phyloP scores from a whole-genome alignment of 1,140 invertebrate genomes.

The Magallana ariakensis region DNA sequence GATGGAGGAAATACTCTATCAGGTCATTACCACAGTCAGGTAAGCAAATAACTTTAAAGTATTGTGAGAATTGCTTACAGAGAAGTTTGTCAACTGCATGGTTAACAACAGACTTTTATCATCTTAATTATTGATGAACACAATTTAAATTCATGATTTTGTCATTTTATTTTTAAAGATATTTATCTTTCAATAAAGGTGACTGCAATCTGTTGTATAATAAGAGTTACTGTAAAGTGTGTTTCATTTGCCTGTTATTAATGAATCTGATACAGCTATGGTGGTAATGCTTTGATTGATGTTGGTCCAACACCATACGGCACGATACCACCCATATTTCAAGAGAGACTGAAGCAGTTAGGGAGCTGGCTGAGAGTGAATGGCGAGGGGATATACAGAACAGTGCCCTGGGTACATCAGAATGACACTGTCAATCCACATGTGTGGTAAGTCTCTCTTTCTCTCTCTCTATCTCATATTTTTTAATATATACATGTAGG shows the following conservation, averaged over 20 bases:
- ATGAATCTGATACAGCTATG: constrained; percentile 82
- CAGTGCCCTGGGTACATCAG: constrained; percentile 86
- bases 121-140: too few relatives aligned
- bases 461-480: neutral
- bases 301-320: constrained; percentile 95
- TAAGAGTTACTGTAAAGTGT: too few relatives aligned
- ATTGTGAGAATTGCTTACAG: neutral
- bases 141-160: too few relatives aligned
- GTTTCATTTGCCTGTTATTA: neutral
- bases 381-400: constrained; percentile 93
- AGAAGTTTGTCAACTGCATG: too few relatives aligned
- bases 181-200: too few relatives aligned
- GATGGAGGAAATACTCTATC: constrained; percentile 86
- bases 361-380: constrained; percentile 89
- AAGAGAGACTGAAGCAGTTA: constrained; percentile 87
- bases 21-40: constrained; percentile 87
- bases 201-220: too few relatives aligned
- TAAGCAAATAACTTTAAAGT: constrained; percentile 40
- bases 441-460: constrained; percentile 79
- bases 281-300: constrained; percentile 93
- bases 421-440: constrained; percentile 87
- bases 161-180: too few relatives aligned
- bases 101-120: too few relatives aligned
- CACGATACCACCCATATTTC: constrained; percentile 91
- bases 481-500: neutral